These are phyloP conservation scores for Triops longicaudatus DNA, from an alignment of 1,140 invertebrate species.

Conservation along the genomic window DNA sequence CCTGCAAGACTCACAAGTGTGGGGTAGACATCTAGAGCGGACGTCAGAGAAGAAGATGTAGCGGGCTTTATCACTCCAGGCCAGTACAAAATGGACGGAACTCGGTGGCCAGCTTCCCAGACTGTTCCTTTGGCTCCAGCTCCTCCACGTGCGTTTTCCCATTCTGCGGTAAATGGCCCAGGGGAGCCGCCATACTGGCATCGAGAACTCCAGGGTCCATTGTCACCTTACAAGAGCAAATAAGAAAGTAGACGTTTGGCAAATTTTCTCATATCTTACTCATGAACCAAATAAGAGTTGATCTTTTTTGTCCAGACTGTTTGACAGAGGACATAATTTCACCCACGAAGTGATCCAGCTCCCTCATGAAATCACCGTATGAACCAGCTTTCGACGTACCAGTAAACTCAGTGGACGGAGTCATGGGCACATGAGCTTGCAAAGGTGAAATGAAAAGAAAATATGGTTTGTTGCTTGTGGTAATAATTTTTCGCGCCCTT, in stretches of 20 bases:
- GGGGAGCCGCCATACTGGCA: conserved; percentile 31
- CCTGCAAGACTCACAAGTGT: conserved; percentile 29
- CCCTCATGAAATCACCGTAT: conserved; percentile 25
- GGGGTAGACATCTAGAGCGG: conserved; percentile 31
- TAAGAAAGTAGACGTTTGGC: background rate
- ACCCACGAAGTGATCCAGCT: conserved; percentile 30
- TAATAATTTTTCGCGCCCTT: background rate
- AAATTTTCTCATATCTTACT: conserved; percentile 28
- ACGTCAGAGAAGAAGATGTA: conserved; percentile 12
- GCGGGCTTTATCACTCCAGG: conserved; percentile 25
- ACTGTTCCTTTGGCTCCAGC: conserved; percentile 30
- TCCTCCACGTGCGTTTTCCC: conserved; percentile 29
- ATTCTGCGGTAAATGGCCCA: conserved; percentile 30
- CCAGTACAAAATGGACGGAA: conserved; percentile 32
- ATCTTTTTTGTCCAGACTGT: background rate
- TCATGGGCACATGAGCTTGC: conserved; percentile 32
- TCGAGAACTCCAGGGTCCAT: conserved; percentile 32
- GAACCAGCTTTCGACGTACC: conserved; percentile 20
- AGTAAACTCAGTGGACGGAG: conserved; percentile 22
- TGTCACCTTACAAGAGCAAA: conserved; percentile 30
- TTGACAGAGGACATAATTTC: conserved; percentile 25
- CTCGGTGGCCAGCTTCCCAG: conserved; percentile 33
- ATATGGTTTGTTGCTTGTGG: conserved; percentile 24
- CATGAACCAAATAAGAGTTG: conserved; percentile 32
- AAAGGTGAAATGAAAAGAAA: conserved; percentile 31